These are phyloP conservation scores for Phaonia tiefii DNA, from an alignment of 2,888 invertebrate species.

Conservation along the genomic window DNA sequence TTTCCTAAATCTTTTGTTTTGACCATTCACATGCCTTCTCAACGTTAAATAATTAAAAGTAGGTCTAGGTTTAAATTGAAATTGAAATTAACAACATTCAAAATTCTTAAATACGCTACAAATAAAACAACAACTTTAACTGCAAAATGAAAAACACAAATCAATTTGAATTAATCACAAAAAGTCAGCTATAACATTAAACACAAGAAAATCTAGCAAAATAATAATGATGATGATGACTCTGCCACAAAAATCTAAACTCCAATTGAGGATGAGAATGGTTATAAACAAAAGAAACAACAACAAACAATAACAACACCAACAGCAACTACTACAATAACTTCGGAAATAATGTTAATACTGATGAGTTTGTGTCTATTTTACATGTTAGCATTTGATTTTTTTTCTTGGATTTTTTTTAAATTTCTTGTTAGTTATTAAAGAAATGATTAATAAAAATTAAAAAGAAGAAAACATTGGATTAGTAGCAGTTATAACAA, in stretches of 20 bases:
- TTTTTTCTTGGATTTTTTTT: neutral
- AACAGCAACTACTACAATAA: conserved; percentile 29
- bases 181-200: neutral
- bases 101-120: too few species aligned
- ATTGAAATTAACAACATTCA: conserved; percentile 7
- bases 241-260: neutral
- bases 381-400: too few species aligned
- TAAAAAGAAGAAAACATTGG: too few species aligned
- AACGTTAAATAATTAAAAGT: conserved; percentile 8
- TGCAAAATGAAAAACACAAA: conserved; percentile 19
- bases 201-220: too few species aligned
- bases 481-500: too few species aligned
- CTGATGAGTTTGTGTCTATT: conserved; percentile 17
- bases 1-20: conserved; percentile 17
- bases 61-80: conserved; percentile 51
- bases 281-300: conserved; percentile 16
- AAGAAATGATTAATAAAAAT: conserved; percentile 13
- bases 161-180: conserved; percentile 3
- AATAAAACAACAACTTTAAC: conserved; percentile 14
- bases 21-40: neutral
- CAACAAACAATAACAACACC: neutral
- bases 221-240: neutral
- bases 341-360: conserved; percentile 13
- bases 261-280: conserved; percentile 61
- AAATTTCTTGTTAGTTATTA: too few species aligned